These are phyloP conservation scores for Netelia fuscicornis DNA, from an alignment of 2,888 invertebrate species.

Conservation along the genomic window DNA sequence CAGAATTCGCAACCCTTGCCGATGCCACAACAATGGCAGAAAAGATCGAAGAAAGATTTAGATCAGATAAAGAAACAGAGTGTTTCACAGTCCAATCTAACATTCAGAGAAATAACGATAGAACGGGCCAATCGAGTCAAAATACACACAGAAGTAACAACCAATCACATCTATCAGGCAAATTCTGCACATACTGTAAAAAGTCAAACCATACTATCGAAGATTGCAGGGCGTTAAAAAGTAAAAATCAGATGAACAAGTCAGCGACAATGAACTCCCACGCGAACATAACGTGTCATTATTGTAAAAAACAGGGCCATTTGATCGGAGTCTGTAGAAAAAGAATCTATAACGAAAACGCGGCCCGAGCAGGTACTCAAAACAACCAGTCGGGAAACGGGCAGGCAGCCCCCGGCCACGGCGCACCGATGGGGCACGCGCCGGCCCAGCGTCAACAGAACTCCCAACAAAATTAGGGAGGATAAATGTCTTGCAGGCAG, in stretches of 20 bases:
- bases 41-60: not conserved
- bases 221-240: not conserved
- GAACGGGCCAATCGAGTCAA: not conserved
- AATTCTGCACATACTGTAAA: not conserved
- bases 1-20: not conserved
- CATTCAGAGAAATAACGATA: not conserved
- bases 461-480: not conserved
- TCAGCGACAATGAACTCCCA: not conserved
- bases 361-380: not conserved
- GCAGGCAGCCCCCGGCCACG: conserved; percentile 1
- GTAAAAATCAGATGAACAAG: not conserved
- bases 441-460: not conserved
- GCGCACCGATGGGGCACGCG: conserved; percentile 1
- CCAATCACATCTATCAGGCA: not conserved
- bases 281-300: not conserved
- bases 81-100: not conserved
- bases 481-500: not conserved
- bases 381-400: conserved; percentile 28
- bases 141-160: not conserved
- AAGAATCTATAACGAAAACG: not conserved
- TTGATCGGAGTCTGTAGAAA: conserved; percentile 16
- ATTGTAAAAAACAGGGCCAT: conserved; percentile 23
- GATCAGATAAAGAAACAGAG: not conserved
- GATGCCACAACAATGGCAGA: not conserved
- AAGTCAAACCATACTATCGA: not conserved